Evolutionary conservation across 2,113 vertebrate species (phyloP).

Genomic region (Anhinga rufa): DNA sequence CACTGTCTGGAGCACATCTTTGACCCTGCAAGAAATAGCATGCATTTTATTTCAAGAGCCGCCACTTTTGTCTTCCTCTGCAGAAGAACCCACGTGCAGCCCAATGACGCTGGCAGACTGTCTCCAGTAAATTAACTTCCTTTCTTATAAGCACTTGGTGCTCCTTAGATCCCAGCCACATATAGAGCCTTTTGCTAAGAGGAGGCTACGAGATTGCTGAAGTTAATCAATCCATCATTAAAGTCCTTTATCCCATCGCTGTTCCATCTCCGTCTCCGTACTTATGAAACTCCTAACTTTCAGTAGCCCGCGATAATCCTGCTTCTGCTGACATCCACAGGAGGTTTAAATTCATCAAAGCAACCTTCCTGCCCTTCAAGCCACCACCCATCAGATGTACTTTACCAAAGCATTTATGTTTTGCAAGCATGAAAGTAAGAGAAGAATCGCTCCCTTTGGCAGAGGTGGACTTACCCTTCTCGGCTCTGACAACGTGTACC

Average conservation of each 20-base stretch:
- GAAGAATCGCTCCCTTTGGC: not conserved
- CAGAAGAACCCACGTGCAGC: rapidly evolving
- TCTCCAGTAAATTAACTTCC: not conserved
- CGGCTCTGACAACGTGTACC: rapidly evolving
- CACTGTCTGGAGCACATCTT: not conserved
- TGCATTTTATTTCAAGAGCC: not conserved
- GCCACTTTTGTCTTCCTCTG: rapidly evolving
- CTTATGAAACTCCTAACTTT: too few relatives aligned
- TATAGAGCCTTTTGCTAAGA: not conserved
- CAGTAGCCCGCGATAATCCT: rapidly evolving
- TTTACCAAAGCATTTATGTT: not conserved
- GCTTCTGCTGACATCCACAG: not conserved
- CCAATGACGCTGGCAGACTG: rapidly evolving
- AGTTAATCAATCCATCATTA: not conserved
- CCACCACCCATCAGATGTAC: not conserved
- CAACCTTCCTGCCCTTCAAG: not conserved
- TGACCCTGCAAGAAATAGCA: not conserved
- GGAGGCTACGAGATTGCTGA: too few relatives aligned
- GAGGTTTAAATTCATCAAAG: too few relatives aligned
- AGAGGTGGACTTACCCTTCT: constrained; percentile 5
- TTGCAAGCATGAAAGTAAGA: not conserved
- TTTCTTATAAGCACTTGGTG: too few relatives aligned
- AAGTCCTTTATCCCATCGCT: not conserved
- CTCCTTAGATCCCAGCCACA: not conserved
- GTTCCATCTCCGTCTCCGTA: rapidly evolving